Percentiles rank a stretch among this genome's conserved stretches.
Evolutionary conservation across 2,888 invertebrate genomes (phyloP).

Genomic region (Pterobdella sp.): DNA sequence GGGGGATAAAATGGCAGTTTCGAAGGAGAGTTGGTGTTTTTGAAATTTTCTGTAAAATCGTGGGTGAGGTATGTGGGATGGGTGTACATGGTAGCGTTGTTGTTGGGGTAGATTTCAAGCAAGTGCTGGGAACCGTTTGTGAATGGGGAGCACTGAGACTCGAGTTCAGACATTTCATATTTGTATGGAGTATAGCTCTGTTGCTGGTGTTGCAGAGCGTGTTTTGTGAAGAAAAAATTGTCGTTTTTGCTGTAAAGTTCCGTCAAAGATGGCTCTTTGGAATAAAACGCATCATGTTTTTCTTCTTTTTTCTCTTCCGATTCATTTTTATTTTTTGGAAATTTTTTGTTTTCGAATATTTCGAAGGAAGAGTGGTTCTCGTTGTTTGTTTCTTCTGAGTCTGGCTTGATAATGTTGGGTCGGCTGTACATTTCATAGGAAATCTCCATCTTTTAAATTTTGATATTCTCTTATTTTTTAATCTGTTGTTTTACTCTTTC

Average conservation of each 20-base stretch:
- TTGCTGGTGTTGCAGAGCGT: slow-evolving; percentile 5
- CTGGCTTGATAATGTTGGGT: too few relatives aligned
- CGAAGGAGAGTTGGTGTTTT: background rate
- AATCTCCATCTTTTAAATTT: too few relatives aligned
- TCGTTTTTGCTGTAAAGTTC: too few relatives aligned
- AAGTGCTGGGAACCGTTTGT: background rate
- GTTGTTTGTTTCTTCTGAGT: too few relatives aligned
- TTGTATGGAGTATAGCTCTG: slow-evolving; percentile 1
- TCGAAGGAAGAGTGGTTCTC: background rate
- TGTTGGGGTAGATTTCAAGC: slow-evolving; percentile 10
- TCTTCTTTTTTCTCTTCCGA: background rate
- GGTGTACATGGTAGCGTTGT: background rate
- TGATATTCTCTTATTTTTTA: too few relatives aligned
- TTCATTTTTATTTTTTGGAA: background rate
- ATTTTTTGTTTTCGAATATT: background rate
- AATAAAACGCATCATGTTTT: background rate
- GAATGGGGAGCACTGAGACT: background rate
- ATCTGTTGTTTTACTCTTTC: too few relatives aligned
- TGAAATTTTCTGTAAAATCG: background rate
- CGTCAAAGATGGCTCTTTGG: background rate
- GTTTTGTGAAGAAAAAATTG: background rate
- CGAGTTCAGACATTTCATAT: background rate
- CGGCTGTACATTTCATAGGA: too few relatives aligned
- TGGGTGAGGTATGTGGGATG: background rate
- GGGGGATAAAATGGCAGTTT: slow-evolving; percentile 1